phyloP scores from a whole-genome alignment of 1,140 invertebrate genomes.

The Rhagoletis zephyria region DNA sequence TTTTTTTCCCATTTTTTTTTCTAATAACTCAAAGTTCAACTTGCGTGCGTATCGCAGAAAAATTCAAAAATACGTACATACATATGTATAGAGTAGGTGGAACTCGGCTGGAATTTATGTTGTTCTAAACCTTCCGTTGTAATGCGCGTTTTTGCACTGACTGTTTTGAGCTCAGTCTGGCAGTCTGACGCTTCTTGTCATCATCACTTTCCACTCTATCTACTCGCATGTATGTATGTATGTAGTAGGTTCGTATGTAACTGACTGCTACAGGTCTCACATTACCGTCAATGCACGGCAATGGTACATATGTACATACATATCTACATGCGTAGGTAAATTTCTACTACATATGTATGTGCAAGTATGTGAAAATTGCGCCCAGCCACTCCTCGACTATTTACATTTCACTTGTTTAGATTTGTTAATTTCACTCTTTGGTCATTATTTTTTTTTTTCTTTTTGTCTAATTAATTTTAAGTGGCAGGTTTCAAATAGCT shows the following conservation, averaged over 20 bases:
- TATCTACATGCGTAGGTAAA: background rate
- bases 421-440: slow-evolving; percentile 10
- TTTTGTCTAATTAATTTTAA: slow-evolving; percentile 18
- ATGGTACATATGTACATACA: background rate
- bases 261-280: background rate
- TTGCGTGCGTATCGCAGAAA: background rate
- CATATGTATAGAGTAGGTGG: background rate
- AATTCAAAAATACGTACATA: background rate
- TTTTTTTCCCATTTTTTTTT: background rate
- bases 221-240: background rate
- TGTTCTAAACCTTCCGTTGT: background rate
- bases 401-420: slow-evolving; percentile 25
- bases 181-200: background rate
- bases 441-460: background rate
- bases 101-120: too few species aligned
- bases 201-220: background rate
- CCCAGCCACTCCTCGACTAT: slow-evolving; percentile 8
- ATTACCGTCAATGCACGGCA: background rate
- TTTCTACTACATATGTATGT: background rate
- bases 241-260: background rate
- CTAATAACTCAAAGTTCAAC: background rate
- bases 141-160: slow-evolving; percentile 25
- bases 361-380: background rate
- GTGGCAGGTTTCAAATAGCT: background rate
- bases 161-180: background rate